These are phyloP conservation scores for Monoplex corrugatus DNA, from an alignment of 2,888 invertebrate species.

Conservation along the genomic window DNA sequence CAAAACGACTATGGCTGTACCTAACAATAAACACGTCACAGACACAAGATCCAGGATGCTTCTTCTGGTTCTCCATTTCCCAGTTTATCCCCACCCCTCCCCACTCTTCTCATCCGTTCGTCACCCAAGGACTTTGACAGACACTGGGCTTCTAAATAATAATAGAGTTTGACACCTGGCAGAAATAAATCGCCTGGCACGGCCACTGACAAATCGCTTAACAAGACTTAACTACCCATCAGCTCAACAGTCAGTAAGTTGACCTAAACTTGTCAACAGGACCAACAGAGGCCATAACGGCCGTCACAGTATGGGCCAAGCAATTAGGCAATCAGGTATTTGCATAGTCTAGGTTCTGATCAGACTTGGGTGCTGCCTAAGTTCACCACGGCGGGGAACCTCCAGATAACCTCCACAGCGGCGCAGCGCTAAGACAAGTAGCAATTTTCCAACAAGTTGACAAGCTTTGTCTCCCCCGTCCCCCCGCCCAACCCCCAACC, in stretches of 20 bases:
- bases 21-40: too few species aligned
- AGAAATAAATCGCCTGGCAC: background rate
- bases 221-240: background rate
- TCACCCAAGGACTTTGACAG: too few species aligned
- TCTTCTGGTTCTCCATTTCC: too few species aligned
- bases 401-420: background rate
- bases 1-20: too few species aligned
- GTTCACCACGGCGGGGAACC: background rate
- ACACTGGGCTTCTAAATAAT: too few species aligned
- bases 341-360: background rate
- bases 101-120: too few species aligned
- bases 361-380: background rate
- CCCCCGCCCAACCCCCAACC: background rate
- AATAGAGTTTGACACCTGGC: background rate
- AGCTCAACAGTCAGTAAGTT: background rate
- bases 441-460: conserved; percentile 42
- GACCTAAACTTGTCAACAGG: background rate
- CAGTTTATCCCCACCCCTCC: too few species aligned
- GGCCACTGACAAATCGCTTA: background rate
- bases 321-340: background rate
- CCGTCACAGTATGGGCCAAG: background rate
- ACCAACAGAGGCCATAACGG: background rate
- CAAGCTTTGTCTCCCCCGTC: conserved; percentile 41
- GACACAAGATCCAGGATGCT: too few species aligned
- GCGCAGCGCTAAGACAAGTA: conserved; percentile 20